These are phyloP conservation scores for Nyleta sp. DNA, from an alignment of 2,888 invertebrate species.

Conservation along the genomic window DNA sequence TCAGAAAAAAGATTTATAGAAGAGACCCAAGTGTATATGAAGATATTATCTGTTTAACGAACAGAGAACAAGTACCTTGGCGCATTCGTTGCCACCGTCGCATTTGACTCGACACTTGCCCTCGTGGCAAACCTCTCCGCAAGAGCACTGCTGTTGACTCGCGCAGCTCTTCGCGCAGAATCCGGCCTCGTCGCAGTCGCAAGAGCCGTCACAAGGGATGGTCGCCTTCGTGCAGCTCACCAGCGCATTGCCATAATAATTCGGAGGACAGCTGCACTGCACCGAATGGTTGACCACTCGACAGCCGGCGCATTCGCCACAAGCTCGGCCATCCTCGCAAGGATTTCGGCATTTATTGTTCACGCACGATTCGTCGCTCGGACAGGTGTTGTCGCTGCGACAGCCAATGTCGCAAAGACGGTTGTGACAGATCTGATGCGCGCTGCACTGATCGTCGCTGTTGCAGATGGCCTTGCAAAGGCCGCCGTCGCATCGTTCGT, in stretches of 20 bases:
- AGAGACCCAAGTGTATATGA: too few relatives aligned
- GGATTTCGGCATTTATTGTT: constrained; percentile 93
- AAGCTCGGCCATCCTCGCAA: constrained; percentile 88
- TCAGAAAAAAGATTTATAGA: too few relatives aligned
- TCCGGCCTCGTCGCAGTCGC: constrained; percentile 91
- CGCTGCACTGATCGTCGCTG: constrained; percentile 91
- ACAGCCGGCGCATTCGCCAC: constrained; percentile 93
- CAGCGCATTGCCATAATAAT: constrained; percentile 92
- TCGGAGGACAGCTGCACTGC: constrained; percentile 92
- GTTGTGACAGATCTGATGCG: constrained; percentile 93
- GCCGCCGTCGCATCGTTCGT: constrained; percentile 93
- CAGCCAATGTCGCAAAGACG: constrained; percentile 94
- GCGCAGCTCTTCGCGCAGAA: constrained; percentile 90
- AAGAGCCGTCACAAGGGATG: constrained; percentile 88
- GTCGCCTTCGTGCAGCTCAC: constrained; percentile 90
- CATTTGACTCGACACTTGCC: constrained; percentile 90
- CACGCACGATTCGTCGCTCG: constrained; percentile 89
- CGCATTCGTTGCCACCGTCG: constrained; percentile 87
- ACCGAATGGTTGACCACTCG: constrained; percentile 92
- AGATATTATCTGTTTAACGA: too few relatives aligned
- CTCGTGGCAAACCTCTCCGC: constrained; percentile 90
- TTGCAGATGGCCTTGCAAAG: constrained; percentile 94
- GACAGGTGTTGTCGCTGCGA: constrained; percentile 91
- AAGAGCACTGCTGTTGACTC: constrained; percentile 88
- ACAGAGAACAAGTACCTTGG: constrained; percentile 79